Base-by-base conservation (phyloP, 2,888 invertebrate species). In the Lasioglossum lativentre region DNA sequence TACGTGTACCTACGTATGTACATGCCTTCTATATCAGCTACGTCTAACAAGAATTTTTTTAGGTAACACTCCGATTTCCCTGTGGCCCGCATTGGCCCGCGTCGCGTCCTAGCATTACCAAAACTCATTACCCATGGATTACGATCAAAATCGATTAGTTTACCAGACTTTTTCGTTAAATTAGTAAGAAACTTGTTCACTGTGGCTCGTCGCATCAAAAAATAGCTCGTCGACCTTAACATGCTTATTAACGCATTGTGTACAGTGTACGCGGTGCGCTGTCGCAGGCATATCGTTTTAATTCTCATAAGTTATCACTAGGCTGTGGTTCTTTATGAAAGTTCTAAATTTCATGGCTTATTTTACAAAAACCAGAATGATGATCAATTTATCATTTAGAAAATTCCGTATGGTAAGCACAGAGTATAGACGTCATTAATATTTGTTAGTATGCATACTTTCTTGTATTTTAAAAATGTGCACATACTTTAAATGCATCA, bases 31-130 rank as follows among this genome's bases (percentile, higher is more conserved):
- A 80, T 85, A 78, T 83, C 75, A 80, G 74, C 76, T 59, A 40
- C 70, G 70, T 86, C 79, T 85, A 83, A 72, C 77, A 86, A 83
- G 73, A 75, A 86, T 83, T 75, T 82, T 77, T 77, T 79, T 68
- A 78, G 66, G 3, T 30, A 23, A 66, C 78, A 45, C 75, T 40
- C 56, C 40, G 59, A 56, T 68, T 71, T 30, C 78, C 38, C 59
- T 45, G n/a, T 30, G 56, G 38, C 34, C 72, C 63, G 34, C 14
- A n/a, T 66, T 47, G 16, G 16, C 42, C 78, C 10, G 63, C 52
- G 27, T 56, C 4, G 4, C 23, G 23, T 8, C 12, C n/a, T 56
- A 34, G 63, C 34, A 0, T 45, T 27, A 38, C 8, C 40, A 16
- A 66, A 56, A 75, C 75, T 19, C 59, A 16, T 78, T 45, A 71